These are phyloP conservation scores for Apodemia duryi DNA, from an alignment of 2,888 invertebrate genomes.

Conservation along the genomic window DNA sequence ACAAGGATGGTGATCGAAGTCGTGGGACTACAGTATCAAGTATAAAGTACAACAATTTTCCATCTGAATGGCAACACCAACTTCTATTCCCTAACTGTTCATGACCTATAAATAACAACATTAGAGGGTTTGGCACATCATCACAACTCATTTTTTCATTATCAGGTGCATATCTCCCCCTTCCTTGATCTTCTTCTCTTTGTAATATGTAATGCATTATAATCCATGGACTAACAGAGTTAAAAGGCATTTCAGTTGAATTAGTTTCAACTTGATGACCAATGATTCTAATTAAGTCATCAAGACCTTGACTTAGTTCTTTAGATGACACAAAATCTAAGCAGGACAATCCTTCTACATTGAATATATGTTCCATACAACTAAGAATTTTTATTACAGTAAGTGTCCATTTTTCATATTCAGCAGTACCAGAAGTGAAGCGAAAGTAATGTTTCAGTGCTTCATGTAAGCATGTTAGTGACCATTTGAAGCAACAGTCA, in stretches of 20 bases:
- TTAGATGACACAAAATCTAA: constrained; percentile 77
- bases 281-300: constrained; percentile 86
- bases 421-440: constrained; percentile 58
- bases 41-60: constrained; percentile 87
- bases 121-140: constrained; percentile 85
- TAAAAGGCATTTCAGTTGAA: constrained; percentile 82
- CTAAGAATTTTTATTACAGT: constrained; percentile 67
- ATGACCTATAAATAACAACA: constrained; percentile 89
- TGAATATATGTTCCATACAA: constrained; percentile 67
- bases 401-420: constrained; percentile 68
- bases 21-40: constrained; percentile 86
- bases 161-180: constrained; percentile 66
- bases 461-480: constrained; percentile 87
- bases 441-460: constrained; percentile 82
- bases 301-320: constrained; percentile 83
- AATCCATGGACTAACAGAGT: constrained; percentile 89
- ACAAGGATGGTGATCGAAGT: constrained; percentile 82
- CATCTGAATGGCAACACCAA: constrained; percentile 89
- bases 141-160: constrained; percentile 68
- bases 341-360: constrained; percentile 62
- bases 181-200: constrained; percentile 84
- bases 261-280: constrained; percentile 89
- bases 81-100: constrained; percentile 87
- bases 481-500: constrained; percentile 86
- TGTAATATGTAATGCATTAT: constrained; percentile 89